Conservation (phyloP, 2,888 invertebrate species). For the Dorcus parallelipipedus region DNA sequence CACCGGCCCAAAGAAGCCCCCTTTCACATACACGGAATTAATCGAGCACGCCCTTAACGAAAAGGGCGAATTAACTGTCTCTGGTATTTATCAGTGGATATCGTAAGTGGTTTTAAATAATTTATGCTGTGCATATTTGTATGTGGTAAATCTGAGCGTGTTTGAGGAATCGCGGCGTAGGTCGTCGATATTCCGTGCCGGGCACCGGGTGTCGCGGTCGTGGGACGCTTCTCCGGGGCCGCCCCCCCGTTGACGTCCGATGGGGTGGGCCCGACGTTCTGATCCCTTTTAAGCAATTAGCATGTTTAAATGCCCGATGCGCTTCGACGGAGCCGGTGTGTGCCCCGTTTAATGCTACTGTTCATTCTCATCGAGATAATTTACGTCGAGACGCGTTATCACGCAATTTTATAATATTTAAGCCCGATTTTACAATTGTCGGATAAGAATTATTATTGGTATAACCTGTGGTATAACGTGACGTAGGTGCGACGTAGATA, state of each 20-base stretch:
- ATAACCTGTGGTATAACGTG: too few relatives aligned
- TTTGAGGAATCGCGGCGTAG: slow-evolving; percentile 27
- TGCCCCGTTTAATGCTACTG: background rate
- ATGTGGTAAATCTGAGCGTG: slow-evolving; percentile 31
- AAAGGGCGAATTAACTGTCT: slow-evolving; percentile 83
- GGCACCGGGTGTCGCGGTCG: slow-evolving; percentile 35
- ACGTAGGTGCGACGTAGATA: too few relatives aligned
- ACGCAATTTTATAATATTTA: too few relatives aligned
- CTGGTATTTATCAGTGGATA: slow-evolving; percentile 90
- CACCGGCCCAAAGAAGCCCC: slow-evolving; percentile 71
- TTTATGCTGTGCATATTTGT: slow-evolving; percentile 29
- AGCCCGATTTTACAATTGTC: too few relatives aligned
- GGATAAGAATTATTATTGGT: too few relatives aligned
- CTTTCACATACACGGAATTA: slow-evolving; percentile 86
- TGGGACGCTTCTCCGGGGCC: slow-evolving; percentile 11
- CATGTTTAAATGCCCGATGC: slow-evolving; percentile 37
- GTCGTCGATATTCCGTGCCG: slow-evolving; percentile 46
- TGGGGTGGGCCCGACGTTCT: slow-evolving; percentile 1
- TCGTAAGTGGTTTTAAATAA: slow-evolving; percentile 65
- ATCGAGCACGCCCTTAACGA: slow-evolving; percentile 85
- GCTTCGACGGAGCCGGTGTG: slow-evolving; percentile 25
- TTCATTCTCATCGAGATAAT: too few relatives aligned
- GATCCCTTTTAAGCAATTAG: slow-evolving; percentile 36
- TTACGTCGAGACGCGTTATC: too few relatives aligned
- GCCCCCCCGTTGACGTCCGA: slow-evolving; percentile 14